Evolutionary conservation across 2,113 vertebrate species (phyloP).

Genomic region (Hylia prasina): DNA sequence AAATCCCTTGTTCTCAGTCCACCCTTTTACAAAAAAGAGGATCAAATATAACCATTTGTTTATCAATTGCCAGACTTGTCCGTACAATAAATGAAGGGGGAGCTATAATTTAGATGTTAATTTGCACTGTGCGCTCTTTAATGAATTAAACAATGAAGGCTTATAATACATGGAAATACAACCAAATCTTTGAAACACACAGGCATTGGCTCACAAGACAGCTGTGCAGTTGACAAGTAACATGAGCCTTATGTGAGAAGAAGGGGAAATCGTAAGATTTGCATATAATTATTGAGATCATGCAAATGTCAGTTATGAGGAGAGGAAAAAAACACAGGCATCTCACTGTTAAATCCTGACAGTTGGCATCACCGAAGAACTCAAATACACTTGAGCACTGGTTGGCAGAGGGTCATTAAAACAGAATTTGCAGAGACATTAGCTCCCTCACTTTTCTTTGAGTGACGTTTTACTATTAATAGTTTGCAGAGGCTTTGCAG

Average conservation of each 20-base stretch:
- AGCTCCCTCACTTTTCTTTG: constrained; percentile 86
- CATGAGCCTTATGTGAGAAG: constrained; percentile 87
- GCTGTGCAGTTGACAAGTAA: constrained; percentile 86
- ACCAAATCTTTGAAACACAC: constrained; percentile 80
- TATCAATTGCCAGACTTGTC: constrained; percentile 73
- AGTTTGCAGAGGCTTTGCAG: constrained; percentile 85
- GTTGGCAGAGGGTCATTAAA: constrained; percentile 89
- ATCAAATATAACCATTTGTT: constrained; percentile 74
- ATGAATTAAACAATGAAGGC: constrained; percentile 84
- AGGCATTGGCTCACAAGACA: constrained; percentile 82
- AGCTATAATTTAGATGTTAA: constrained; percentile 82
- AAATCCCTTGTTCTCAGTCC: constrained; percentile 59
- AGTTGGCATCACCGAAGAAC: constrained; percentile 85
- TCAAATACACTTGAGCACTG: constrained; percentile 85
- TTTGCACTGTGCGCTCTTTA: constrained; percentile 72
- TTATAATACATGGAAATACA: constrained; percentile 84
- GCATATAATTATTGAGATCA: constrained; percentile 89
- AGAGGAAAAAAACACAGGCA: constrained; percentile 75
- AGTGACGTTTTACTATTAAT: constrained; percentile 89
- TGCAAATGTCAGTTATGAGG: constrained; percentile 87
- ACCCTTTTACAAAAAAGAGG: constrained; percentile 57
- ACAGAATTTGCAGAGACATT: constrained; percentile 88
- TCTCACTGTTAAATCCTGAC: constrained; percentile 87
- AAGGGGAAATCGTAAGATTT: constrained; percentile 84
- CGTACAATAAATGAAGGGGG: constrained; percentile 72